phyloP scores from a whole-genome alignment of 2,113 vertebrate genomes.

The Neofelis nebulosa region DNA sequence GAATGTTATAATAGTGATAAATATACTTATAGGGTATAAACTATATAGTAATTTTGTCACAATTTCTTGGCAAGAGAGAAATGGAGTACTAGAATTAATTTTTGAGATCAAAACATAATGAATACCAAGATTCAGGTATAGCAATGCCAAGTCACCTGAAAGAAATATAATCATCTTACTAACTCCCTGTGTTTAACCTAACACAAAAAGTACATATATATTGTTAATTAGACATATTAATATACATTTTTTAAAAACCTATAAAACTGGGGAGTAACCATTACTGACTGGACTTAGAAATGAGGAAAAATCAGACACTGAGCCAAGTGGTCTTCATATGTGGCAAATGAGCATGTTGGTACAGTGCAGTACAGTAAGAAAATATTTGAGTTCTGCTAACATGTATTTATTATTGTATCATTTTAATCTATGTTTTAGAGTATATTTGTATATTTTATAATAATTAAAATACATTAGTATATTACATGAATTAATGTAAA shows the following conservation, averaged over 20 bases:
- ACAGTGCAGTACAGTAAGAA: background rate
- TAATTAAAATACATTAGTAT: background rate
- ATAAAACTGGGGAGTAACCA: background rate
- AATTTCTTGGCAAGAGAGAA: slow-evolving; percentile 7
- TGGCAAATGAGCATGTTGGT: background rate
- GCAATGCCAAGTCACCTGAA: background rate
- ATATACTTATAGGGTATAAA: background rate
- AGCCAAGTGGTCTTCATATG: background rate
- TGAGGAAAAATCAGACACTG: background rate
- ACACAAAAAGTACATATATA: background rate
- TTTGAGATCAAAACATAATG: background rate
- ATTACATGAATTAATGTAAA: background rate
- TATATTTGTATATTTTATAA: background rate
- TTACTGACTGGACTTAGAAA: background rate
- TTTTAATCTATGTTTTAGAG: background rate
- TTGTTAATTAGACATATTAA: background rate
- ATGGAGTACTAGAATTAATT: background rate
- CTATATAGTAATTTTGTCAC: background rate
- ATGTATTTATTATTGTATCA: background rate
- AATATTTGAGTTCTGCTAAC: background rate
- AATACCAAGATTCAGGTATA: background rate
- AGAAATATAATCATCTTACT: background rate
- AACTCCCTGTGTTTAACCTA: background rate
- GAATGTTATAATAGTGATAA: background rate
- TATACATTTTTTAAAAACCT: background rate